Conservation (phyloP, 2,888 invertebrate genomes). For the Ceramica pisi region DNA sequence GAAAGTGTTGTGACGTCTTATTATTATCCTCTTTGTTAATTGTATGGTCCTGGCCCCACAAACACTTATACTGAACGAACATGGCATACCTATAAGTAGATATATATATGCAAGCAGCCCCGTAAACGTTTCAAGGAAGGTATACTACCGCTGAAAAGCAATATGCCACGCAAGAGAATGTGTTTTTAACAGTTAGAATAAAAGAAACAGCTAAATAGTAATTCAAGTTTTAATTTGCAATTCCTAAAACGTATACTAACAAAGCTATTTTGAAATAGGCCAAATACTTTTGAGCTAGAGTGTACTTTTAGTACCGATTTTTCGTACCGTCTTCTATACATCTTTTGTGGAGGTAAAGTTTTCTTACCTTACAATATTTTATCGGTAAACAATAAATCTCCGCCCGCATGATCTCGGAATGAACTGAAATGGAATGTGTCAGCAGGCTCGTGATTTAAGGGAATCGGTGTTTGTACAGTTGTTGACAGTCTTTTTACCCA, state of each 20-base stretch:
- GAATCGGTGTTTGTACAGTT: slow-evolving; percentile 38
- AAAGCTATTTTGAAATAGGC: too few species aligned
- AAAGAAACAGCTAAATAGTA: too few species aligned
- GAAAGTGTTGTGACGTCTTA: slow-evolving; percentile 59
- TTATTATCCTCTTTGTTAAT: slow-evolving; percentile 56
- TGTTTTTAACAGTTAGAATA: too few species aligned
- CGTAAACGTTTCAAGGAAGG: neutral
- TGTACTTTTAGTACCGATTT: slow-evolving; percentile 17
- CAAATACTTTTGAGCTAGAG: neutral
- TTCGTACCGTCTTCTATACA: slow-evolving; percentile 22
- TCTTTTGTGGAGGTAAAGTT: slow-evolving; percentile 33
- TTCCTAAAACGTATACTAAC: too few species aligned
- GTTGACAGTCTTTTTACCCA: slow-evolving; percentile 27
- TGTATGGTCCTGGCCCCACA: slow-evolving; percentile 28
- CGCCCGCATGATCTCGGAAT: slow-evolving; percentile 61
- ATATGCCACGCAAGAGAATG: too few species aligned
- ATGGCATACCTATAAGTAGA: neutral
- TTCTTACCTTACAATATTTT: slow-evolving; percentile 61
- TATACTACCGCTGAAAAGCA: neutral
- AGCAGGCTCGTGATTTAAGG: slow-evolving; percentile 54
- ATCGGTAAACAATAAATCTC: slow-evolving; percentile 61
- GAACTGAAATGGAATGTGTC: slow-evolving; percentile 58
- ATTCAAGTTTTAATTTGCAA: too few species aligned
- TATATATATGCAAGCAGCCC: neutral
- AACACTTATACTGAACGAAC: slow-evolving; percentile 23